Percentiles rank a stretch among this genome's conserved stretches.
Conservation (phyloP, 2,797 vertebrate genomes). For the Arrhamphus sclerolepis region DNA sequence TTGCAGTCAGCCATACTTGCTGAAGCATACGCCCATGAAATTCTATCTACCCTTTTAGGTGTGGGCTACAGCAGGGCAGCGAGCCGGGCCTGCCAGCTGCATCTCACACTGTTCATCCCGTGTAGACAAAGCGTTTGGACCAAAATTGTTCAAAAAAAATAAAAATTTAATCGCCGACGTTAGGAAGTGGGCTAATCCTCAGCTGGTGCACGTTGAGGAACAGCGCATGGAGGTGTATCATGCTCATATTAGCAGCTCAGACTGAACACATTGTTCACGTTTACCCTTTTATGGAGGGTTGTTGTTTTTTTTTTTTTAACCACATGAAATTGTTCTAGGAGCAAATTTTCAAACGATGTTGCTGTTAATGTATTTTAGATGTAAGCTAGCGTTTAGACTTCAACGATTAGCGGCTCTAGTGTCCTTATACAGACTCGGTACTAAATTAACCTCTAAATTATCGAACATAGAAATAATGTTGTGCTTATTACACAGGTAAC, state of each 20-base stretch:
- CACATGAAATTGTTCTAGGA: not conserved
- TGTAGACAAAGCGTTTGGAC: not conserved
- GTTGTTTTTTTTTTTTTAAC: not conserved
- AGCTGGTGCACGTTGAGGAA: slow-evolving; percentile 37
- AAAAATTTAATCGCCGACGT: slow-evolving; percentile 28
- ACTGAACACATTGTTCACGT: slow-evolving; percentile 34
- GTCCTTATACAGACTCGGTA: slow-evolving; percentile 6
- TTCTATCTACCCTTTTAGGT: slow-evolving; percentile 67
- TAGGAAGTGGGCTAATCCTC: slow-evolving; percentile 62
- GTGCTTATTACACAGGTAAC: not conserved
- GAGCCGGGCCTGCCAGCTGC: slow-evolving; percentile 38
- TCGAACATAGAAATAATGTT: not conserved
- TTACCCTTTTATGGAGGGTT: not conserved
- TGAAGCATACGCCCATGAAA: slow-evolving; percentile 85
- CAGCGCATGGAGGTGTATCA: slow-evolving; percentile 49
- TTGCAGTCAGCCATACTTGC: slow-evolving; percentile 77
- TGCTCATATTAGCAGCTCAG: slow-evolving; percentile 38
- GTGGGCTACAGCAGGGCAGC: slow-evolving; percentile 39
- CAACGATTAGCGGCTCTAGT: slow-evolving; percentile 8
- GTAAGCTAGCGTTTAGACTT: not conserved
- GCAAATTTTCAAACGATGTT: not conserved
- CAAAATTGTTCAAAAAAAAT: not conserved
- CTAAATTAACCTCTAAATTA: slow-evolving; percentile 12
- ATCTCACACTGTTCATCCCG: slow-evolving; percentile 13
- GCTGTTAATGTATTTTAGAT: not conserved